Percentiles rank a stretch among this genome's conserved stretches.
These are phyloP conservation scores for Gastracanthus pulcherrimus DNA, from an alignment of 2,888 invertebrate genomes.

Conservation along the genomic window DNA sequence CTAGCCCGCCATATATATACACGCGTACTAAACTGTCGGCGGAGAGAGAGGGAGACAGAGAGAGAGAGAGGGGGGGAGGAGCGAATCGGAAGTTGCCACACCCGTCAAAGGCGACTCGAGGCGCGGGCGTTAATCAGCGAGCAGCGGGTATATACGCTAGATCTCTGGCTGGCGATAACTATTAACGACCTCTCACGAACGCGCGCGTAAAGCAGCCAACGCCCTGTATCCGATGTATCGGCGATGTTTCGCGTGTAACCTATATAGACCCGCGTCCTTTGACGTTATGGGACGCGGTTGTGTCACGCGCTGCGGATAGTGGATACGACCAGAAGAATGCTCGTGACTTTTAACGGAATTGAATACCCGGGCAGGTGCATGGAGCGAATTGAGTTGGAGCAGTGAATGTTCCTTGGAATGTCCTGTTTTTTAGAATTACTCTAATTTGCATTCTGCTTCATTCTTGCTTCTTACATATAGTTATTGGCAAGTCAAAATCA, in stretches of 20 bases:
- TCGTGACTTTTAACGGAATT: too few species aligned
- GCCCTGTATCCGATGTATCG: slow-evolving; percentile 6
- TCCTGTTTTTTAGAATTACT: too few species aligned
- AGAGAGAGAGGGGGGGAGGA: background rate
- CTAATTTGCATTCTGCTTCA: too few species aligned
- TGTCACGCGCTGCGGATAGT: too few species aligned
- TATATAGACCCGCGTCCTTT: background rate
- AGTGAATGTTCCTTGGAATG: too few species aligned
- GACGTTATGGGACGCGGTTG: too few species aligned
- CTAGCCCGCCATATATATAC: background rate
- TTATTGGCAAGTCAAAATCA: too few species aligned
- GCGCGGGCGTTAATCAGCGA: slow-evolving; percentile 38
- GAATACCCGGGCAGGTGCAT: too few species aligned
- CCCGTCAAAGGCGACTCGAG: slow-evolving; percentile 37
- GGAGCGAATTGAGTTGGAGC: too few species aligned
- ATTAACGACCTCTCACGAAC: slow-evolving; percentile 32
- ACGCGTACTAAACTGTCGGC: background rate
- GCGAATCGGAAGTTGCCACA: slow-evolving; percentile 23
- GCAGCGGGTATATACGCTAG: slow-evolving; percentile 8
- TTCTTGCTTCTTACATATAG: too few species aligned
- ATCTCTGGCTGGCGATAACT: slow-evolving; percentile 33
- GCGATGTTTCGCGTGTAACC: background rate
- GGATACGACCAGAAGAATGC: too few species aligned
- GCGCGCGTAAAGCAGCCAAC: background rate
- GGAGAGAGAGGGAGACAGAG: background rate